Evolutionary conservation across 2,888 invertebrate species (phyloP), one percentile per base, ranked within the genome.

Genomic region (Tetheella fluctuosa): DNA sequence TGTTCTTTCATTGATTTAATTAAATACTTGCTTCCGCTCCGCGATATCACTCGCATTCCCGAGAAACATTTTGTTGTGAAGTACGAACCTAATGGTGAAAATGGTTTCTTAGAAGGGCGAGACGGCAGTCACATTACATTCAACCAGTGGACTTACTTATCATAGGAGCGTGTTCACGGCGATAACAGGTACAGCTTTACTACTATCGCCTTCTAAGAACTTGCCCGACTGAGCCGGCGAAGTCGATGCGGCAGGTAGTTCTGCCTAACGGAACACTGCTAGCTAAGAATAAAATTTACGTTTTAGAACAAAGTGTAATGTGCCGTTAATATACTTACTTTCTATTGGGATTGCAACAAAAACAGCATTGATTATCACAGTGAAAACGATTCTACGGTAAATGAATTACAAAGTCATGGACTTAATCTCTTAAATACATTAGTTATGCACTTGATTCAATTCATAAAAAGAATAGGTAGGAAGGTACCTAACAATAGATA

Each of bases 131-230:
- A 80, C 83, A 85, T 84, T 20, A 20, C 1, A 84, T 79, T 81
- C 83, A 84, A 83, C 84, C 84, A 88, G 84, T 87, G 82, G 48
- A 48, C 10, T 48, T 81, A 88, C 80, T 90, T 90, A 91, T 90
- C 89, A 85, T 48, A 76, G 79, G 81, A 73, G 76, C 84, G 81
- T 84, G 82, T 86, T 90, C 88, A 83, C 81, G 84, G 85, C 89
- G 92, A 93, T 91, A 92, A 90, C 34, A 34, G 13, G 13, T 34
- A 34, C 88, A 83, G 84, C 87, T 81, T n/a, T n/a, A n/a, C n/a
- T 85, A 85, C 87, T 89, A 87, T 89, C 86, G 86, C 83, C 86
- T 92, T 91, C 93, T 82, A 69, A 88, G 91, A 93, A 92, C 78
- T 82, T 80, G 81, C 73, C 73, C 79, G 85, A 34, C 13, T 34